These are phyloP conservation scores for Nothoprocta perdicaria DNA, from an alignment of 2,113 vertebrate genomes.

Conservation along the genomic window DNA sequence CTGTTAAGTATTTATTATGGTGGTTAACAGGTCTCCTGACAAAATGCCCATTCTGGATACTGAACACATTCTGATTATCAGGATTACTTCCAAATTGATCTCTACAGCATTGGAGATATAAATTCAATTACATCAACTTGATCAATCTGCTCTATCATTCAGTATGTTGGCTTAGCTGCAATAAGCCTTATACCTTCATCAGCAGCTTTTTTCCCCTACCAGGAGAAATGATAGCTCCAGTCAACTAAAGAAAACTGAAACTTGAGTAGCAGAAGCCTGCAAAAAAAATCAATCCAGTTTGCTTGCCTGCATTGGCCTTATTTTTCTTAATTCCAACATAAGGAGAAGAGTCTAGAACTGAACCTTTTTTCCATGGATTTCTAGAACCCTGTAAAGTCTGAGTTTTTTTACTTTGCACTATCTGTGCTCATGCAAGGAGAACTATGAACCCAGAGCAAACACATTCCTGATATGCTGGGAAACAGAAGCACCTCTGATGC, in stretches of 20 bases:
- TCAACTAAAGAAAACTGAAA: background rate
- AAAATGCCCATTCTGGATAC: background rate
- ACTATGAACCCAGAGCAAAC: background rate
- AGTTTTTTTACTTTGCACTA: rapidly evolving
- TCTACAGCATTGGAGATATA: background rate
- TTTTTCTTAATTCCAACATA: background rate
- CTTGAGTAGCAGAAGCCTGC: background rate
- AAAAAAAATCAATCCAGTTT: background rate
- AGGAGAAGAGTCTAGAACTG: background rate
- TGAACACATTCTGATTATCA: background rate
- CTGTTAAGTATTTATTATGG: background rate
- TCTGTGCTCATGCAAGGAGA: rapidly evolving
- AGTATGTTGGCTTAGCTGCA: background rate
- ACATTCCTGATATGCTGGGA: rapidly evolving
- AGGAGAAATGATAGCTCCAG: background rate
- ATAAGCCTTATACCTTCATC: background rate
- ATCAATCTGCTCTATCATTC: background rate
- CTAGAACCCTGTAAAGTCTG: background rate
- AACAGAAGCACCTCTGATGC: rapidly evolving
- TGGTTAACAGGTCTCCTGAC: background rate
- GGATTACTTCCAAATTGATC: background rate
- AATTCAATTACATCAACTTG: background rate
- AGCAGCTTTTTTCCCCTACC: background rate
- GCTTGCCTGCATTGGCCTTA: background rate
- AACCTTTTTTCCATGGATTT: rapidly evolving